Evolutionary conservation across 2,797 vertebrate genomes (phyloP).

Genomic region (Siniperca obscura): DNA sequence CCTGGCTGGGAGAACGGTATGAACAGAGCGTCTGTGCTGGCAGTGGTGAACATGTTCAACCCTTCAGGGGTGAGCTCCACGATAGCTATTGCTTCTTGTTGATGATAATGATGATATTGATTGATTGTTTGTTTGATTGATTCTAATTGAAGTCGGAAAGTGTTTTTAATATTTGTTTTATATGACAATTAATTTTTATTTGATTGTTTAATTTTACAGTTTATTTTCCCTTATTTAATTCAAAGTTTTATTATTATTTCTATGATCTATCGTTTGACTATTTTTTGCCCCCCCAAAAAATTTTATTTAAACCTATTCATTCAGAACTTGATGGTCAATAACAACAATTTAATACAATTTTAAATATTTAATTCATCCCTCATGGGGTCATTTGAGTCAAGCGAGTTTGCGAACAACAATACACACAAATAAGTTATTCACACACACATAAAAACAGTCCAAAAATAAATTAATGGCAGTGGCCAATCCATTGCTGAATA

Average conservation of each 20-base stretch:
- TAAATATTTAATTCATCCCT: neutral
- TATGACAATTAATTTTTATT: neutral
- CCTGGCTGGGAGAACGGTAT: conserved; percentile 81
- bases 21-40: conserved; percentile 70
- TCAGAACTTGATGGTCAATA: neutral
- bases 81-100: neutral
- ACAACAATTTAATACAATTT: neutral
- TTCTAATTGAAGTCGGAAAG: neutral
- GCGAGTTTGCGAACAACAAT: neutral
- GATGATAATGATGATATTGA: neutral
- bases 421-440: neutral
- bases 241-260: neutral
- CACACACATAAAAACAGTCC: neutral
- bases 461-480: neutral
- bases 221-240: neutral
- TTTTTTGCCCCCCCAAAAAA: neutral
- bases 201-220: neutral
- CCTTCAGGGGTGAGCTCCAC: conserved; percentile 74
- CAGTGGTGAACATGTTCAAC: conserved; percentile 73
- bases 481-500: neutral
- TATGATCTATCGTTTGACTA: neutral
- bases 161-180: neutral
- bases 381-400: neutral
- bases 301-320: neutral
- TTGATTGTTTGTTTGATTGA: neutral